Base-by-base conservation (phyloP, 2,888 invertebrate species). In the Agonopterix heracliana region DNA sequence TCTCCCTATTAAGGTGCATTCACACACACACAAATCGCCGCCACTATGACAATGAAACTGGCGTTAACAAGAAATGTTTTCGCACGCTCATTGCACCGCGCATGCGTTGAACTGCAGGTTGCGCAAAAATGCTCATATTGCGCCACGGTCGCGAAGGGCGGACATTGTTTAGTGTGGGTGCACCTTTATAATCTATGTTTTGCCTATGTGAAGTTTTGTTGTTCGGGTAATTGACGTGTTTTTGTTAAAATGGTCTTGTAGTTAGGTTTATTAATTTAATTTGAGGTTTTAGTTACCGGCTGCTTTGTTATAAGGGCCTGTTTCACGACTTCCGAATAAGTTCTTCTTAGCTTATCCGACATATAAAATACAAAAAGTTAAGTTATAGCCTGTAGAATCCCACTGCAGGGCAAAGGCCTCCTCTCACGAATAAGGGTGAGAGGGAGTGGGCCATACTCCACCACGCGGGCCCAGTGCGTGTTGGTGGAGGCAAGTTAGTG, bases 31-130 rank as follows among this genome's bases (percentile, higher is more conserved):
- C 65, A 66, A 70, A 68, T 71, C 63, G 72, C 70, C 68, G 54
- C 47, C 53, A 57, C 61, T 5, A 71, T 76, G 81, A 85, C 85
- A 85, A 85, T 84, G 84, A 81, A 81, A 71, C 68, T 55, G 47
- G 50, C 49, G 57, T 51, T 59, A 66, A 75, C 68, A 81, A 81
- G 78, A 81, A 79, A 66, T 59, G 55, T 70, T 68, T 81, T 83
- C 85, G 64, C 85, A 82, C 82, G 80, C 63, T 44, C 64, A 66
- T 73, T 81, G 81, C 76, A 71, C 54, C 55, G 61, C 61, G 58
- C 51, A 54, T 48, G 53, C 46, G 50, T 50, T 57, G 54, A 56
- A 57, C 80, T 81, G 73, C 78, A 69, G 54, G 73, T 52, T 56
- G 51, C 51, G 54, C 47, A 51, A 51, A 50, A 48, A 45, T 68